A percentile compares a stretch with the other conserved stretches of the same genome.
These are phyloP conservation scores for Rostratula benghalensis DNA, from an alignment of 2,113 vertebrate species.

Conservation along the genomic window DNA sequence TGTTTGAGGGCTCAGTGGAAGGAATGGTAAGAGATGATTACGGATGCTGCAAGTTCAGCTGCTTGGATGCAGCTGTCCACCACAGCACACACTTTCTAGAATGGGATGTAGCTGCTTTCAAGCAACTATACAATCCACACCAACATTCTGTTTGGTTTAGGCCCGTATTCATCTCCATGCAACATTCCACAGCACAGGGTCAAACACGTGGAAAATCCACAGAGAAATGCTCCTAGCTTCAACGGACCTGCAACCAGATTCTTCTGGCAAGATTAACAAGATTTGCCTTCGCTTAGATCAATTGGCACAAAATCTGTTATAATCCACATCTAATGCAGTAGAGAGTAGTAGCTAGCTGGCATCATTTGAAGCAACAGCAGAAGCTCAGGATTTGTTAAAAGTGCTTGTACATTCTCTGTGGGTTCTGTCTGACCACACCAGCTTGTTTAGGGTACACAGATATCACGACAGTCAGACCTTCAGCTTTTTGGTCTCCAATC, in stretches of 20 bases:
- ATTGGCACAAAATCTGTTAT: background rate
- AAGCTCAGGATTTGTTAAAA: background rate
- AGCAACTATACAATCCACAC: background rate
- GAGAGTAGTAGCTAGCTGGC: background rate
- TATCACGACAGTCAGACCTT: background rate
- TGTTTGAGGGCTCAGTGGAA: accelerated
- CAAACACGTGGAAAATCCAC: background rate
- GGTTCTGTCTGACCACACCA: background rate
- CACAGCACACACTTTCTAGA: background rate
- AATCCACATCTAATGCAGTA: background rate
- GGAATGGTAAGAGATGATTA: background rate
- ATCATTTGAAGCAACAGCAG: background rate
- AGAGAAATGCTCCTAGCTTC: background rate
- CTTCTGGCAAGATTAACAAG: background rate
- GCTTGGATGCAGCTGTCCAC: background rate
- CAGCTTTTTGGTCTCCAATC: background rate
- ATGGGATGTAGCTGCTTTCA: background rate
- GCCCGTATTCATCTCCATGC: background rate
- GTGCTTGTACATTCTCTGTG: background rate
- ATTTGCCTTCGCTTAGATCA: background rate
- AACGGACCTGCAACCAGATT: background rate
- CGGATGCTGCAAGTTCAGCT: background rate
- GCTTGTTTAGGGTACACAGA: background rate
- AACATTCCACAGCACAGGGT: background rate
- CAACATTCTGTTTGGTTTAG: background rate